Percentiles rank a stretch among this genome's conserved stretches.
Conservation (phyloP, 1,140 invertebrate species). For the Proales similis region DNA sequence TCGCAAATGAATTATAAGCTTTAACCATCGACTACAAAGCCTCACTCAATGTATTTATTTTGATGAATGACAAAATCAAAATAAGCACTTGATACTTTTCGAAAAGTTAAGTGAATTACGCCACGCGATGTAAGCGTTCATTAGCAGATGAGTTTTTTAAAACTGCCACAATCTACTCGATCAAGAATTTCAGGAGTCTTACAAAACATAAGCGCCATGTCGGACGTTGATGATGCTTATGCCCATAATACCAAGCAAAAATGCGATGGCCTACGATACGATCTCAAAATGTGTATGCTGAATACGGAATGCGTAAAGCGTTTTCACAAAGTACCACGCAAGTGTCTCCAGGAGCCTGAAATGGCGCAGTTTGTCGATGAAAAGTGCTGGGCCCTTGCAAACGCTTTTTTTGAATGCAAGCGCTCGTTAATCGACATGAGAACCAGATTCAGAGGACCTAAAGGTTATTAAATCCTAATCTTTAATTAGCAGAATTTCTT, state of each 20-base stretch:
- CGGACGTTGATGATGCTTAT: conserved; percentile 25
- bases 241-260: conserved; percentile 6
- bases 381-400: conserved; percentile 24
- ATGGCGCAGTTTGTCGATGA: conserved; percentile 14
- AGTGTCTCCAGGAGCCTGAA: conserved; percentile 25
- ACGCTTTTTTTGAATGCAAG: conserved; percentile 38
- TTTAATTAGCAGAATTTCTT: too few species aligned
- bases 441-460: conserved; percentile 32
- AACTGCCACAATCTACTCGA: too few species aligned
- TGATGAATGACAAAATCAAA: too few species aligned
- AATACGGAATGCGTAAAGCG: conserved; percentile 22
- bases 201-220: conserved; percentile 5
- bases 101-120: too few species aligned
- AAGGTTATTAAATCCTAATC: conserved; percentile 30
- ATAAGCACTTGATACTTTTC: too few species aligned
- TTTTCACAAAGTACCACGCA: conserved; percentile 18
- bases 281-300: conserved; percentile 37
- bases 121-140: too few species aligned
- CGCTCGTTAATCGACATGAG: conserved; percentile 35
- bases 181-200: too few species aligned
- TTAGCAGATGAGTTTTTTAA: too few species aligned
- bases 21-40: too few species aligned
- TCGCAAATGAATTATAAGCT: too few species aligned
- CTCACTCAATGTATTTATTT: too few species aligned
- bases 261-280: conserved; percentile 32